phyloP scores from a whole-genome alignment of 1,140 invertebrate species.

The Procambarus virginalis region DNA sequence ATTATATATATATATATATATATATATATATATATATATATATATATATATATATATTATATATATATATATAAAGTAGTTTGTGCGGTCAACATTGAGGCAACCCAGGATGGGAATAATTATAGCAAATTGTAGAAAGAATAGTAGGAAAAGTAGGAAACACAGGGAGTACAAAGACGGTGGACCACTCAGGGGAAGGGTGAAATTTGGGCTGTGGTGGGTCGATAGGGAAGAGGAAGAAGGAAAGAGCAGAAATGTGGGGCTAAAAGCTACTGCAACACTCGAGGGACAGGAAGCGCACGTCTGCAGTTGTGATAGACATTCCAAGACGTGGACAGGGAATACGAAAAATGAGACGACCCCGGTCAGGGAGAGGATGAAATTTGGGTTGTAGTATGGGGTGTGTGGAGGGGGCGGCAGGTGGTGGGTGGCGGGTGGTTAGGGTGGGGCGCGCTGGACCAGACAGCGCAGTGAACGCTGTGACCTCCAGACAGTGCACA shows the following conservation, averaged over 20 bases:
- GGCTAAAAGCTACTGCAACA: not conserved
- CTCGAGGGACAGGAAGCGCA: not conserved
- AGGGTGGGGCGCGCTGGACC: conserved; percentile 24
- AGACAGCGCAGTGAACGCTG: conserved; percentile 65
- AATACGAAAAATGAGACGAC: conserved; percentile 1
- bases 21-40: too few relatives aligned
- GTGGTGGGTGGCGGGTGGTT: conserved; percentile 24
- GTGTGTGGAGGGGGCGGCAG: conserved; percentile 7
- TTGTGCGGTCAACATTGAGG: not conserved
- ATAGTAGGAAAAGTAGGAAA: not conserved
- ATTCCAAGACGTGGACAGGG: conserved; percentile 15
- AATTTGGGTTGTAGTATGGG: conserved; percentile 49
- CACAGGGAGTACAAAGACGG: conserved; percentile 5
- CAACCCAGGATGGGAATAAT: not conserved
- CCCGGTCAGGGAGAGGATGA: conserved; percentile 25
- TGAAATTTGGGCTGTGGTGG: conserved; percentile 20
- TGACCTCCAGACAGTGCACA: conserved; percentile 66
- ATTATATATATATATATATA: not conserved
- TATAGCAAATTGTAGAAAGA: not conserved
- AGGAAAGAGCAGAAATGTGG: conserved; percentile 22
- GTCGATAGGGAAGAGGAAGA: conserved; percentile 31
- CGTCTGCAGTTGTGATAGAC: not conserved
- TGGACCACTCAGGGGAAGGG: conserved; percentile 16
- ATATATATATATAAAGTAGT: not conserved
- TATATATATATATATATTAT: too few relatives aligned